Evolutionary conservation across 2,888 invertebrate species (phyloP).

Genomic region (Cacoxenus indagator): DNA sequence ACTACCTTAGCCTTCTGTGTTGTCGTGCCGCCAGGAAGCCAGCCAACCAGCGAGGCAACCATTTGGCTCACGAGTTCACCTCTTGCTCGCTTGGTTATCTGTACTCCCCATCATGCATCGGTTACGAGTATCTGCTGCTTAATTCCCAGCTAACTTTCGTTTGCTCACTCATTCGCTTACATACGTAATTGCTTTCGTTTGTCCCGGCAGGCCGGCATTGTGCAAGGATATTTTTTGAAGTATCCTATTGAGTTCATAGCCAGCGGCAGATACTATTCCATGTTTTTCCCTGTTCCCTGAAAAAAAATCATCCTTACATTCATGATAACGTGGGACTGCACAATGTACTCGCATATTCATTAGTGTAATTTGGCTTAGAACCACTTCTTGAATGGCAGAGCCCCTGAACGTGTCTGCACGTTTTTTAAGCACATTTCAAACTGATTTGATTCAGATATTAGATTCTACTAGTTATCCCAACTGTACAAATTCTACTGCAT

Average conservation of each 20-base stretch:
- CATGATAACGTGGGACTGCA: not conserved
- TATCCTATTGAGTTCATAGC: slow-evolving; percentile 15
- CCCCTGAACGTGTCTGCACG: no score
- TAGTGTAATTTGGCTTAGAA: not conserved
- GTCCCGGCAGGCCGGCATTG: not conserved
- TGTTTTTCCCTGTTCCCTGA: not conserved
- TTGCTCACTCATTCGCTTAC: slow-evolving; percentile 27
- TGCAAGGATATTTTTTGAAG: slow-evolving; percentile 20
- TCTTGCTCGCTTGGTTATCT: slow-evolving; percentile 1
- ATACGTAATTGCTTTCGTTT: slow-evolving; percentile 44
- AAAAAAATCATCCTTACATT: not conserved
- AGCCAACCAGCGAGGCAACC: not conserved
- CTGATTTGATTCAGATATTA: no score
- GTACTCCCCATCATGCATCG: not conserved
- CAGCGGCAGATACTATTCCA: slow-evolving; percentile 10
- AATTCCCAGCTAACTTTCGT: slow-evolving; percentile 41
- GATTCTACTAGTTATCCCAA: no score
- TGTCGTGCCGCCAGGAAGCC: slow-evolving; percentile 11
- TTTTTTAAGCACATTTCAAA: no score
- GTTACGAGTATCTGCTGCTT: slow-evolving; percentile 9
- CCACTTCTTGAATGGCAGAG: not conserved
- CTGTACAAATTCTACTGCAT: no score
- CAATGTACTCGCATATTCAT: not conserved
- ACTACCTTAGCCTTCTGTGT: not conserved
- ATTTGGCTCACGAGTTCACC: not conserved